A percentile compares a stretch with the other conserved stretches of the same genome.
phyloP scores from a whole-genome alignment of 2,113 vertebrate genomes.

The Harpagus bidentatus region DNA sequence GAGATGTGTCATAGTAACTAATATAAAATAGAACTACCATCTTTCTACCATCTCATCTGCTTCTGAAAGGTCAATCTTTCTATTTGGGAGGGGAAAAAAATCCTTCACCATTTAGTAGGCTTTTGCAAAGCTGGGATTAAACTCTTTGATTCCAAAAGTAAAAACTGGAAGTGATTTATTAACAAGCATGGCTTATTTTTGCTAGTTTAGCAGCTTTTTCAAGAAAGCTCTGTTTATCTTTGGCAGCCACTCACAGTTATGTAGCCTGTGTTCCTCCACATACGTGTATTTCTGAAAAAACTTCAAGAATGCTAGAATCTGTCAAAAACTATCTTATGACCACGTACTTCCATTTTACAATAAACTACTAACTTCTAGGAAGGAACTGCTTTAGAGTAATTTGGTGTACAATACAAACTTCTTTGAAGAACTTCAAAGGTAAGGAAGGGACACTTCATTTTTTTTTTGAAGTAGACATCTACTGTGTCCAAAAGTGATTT shows the following conservation, averaged over 20 bases:
- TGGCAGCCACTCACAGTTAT: neutral
- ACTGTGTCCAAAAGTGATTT: neutral
- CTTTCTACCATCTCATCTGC: neutral
- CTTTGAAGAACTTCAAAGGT: neutral
- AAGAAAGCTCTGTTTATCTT: neutral
- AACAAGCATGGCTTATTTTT: neutral
- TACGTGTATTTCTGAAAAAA: neutral
- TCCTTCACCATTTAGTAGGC: neutral
- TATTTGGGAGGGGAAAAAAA: neutral
- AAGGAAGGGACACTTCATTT: neutral
- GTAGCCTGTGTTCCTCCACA: neutral
- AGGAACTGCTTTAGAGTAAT: neutral
- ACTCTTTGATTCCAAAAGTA: neutral
- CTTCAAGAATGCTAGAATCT: neutral
- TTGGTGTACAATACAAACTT: neutral
- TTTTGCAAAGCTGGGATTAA: neutral
- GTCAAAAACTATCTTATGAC: neutral
- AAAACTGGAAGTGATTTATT: conserved; percentile 8
- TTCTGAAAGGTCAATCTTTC: neutral
- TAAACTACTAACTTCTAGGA: neutral
- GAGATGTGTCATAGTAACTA: neutral
- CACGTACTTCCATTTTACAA: neutral
- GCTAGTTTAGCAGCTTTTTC: conserved; percentile 9
- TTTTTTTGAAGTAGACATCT: neutral
- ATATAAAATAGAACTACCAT: neutral